Evolutionary conservation across 1,140 invertebrate genomes (phyloP).

Genomic region (Riptortus pedestris): DNA sequence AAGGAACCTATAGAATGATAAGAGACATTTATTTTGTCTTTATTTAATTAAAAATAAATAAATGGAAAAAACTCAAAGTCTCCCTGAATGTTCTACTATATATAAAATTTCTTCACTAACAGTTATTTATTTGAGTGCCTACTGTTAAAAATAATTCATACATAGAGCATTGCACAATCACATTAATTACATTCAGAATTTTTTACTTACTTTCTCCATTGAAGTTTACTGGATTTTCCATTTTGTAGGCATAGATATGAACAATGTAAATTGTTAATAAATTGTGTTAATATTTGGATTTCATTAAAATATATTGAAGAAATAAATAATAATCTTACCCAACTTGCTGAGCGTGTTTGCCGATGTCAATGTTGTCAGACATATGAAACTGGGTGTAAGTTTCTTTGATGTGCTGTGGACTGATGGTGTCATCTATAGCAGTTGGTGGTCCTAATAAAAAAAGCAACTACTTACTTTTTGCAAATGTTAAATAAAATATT

Average conservation of each 20-base stretch:
- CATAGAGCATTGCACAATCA: no score
- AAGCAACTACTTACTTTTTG: background rate
- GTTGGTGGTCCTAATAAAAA: conserved; percentile 40
- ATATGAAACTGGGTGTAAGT: conserved; percentile 43
- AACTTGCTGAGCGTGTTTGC: conserved; percentile 55
- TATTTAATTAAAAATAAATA: no score
- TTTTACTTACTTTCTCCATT: conserved; percentile 76
- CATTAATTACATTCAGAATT: no score
- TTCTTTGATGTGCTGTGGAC: conserved; percentile 47
- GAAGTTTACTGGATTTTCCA: conserved; percentile 56
- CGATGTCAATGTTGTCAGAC: conserved; percentile 61
- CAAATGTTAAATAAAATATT: conserved; percentile 4
- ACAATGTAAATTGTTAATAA: conserved; percentile 6
- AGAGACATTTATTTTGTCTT: no score
- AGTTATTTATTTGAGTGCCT: no score
- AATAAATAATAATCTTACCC: conserved; percentile 47
- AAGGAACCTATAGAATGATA: no score
- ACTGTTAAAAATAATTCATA: no score
- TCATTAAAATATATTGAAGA: no score
- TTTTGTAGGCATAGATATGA: conserved; percentile 26
- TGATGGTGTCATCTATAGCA: conserved; percentile 50
- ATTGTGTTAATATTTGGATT: no score
- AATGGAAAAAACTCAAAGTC: no score
- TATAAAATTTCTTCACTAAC: no score
- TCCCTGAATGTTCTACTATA: background rate